Percentiles rank a stretch among this genome's conserved stretches.
Evolutionary conservation across 2,113 vertebrate genomes (phyloP).

Genomic region (Calidris pugnax): DNA sequence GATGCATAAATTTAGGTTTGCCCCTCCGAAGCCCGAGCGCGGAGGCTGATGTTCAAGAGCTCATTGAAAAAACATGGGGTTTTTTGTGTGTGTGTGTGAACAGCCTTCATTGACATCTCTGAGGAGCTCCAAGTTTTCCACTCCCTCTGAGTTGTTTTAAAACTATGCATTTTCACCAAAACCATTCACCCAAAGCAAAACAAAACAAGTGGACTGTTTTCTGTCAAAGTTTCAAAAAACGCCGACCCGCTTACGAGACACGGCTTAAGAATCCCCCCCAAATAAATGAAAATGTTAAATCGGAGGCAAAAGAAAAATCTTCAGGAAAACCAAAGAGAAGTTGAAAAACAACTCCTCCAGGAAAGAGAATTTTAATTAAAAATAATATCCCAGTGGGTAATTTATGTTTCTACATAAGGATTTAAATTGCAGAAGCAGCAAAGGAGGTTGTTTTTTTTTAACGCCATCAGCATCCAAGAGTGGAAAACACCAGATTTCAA

Average conservation of each 20-base stretch:
- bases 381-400: slow-evolving; percentile 46
- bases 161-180: slow-evolving; percentile 23
- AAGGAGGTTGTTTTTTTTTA: neutral
- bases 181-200: slow-evolving; percentile 26
- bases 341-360: slow-evolving; percentile 23
- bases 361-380: slow-evolving; percentile 64
- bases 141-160: neutral
- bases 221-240: slow-evolving; percentile 44
- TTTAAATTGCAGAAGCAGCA: slow-evolving; percentile 57
- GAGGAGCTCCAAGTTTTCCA: slow-evolving; percentile 6
- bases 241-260: neutral
- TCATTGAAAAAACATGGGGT: neutral
- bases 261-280: neutral
- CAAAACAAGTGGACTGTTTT: slow-evolving; percentile 57
- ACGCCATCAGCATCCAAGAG: neutral
- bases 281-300: slow-evolving; percentile 11
- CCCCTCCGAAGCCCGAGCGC: neutral
- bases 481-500: slow-evolving; percentile 60
- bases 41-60: neutral
- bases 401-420: slow-evolving; percentile 14
- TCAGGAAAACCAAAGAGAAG: neutral
- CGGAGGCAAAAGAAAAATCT: slow-evolving; percentile 2
- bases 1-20: neutral
- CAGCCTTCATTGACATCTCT: neutral
- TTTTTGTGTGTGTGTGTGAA: neutral